A percentile compares a stretch with the other conserved stretches of the same genome.
Evolutionary conservation across 2,888 invertebrate species (phyloP).

Genomic region (Hypomecis atomaria): DNA sequence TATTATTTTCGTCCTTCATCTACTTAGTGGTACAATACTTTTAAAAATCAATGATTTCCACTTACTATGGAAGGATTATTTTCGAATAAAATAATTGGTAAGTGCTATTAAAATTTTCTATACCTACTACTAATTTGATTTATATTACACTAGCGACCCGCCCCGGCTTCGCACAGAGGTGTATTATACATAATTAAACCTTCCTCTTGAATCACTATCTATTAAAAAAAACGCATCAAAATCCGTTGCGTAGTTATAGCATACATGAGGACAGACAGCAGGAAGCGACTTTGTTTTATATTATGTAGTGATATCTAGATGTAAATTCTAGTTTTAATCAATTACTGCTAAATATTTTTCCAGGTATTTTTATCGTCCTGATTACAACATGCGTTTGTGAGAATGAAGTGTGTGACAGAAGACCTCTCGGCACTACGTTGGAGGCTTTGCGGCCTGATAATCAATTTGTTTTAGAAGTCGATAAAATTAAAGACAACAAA

Average conservation of each 20-base stretch:
- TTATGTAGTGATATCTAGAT: too few species aligned
- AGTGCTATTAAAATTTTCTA: neutral
- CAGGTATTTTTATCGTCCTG: constrained; percentile 34
- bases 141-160: too few species aligned
- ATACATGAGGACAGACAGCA: too few species aligned
- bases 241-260: too few species aligned
- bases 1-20: neutral
- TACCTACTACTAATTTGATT: too few species aligned
- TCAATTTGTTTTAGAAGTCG: constrained; percentile 67
- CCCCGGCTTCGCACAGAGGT: too few species aligned
- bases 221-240: too few species aligned
- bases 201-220: too few species aligned
- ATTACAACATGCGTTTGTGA: constrained; percentile 42
- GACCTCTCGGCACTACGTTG: constrained; percentile 65
- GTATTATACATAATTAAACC: too few species aligned
- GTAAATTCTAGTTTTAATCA: neutral
- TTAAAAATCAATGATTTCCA: neutral
- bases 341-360: neutral
- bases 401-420: constrained; percentile 61
- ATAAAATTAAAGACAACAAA: constrained; percentile 56
- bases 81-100: constrained; percentile 7
- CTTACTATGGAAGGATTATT: constrained; percentile 1
- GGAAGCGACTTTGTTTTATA: too few species aligned
- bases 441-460: constrained; percentile 71
- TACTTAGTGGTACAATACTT: neutral